Percentiles rank a stretch among this genome's conserved stretches.
phyloP scores from a whole-genome alignment of 23 tunicate genomes.

The Botrylloides violaceus region DNA sequence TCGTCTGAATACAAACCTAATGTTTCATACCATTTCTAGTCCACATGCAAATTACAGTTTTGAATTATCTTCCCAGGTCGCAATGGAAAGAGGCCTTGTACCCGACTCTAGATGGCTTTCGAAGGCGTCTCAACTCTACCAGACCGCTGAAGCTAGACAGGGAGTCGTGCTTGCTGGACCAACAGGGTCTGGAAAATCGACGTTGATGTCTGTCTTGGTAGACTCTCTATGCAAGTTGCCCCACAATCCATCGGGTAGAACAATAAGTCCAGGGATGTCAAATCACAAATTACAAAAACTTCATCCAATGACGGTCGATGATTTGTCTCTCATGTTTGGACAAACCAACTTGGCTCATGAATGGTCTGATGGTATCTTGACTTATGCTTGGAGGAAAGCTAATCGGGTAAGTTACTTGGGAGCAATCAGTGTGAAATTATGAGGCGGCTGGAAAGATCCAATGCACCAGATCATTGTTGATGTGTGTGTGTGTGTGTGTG shows the following conservation, averaged over 20 bases:
- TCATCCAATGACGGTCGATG: conserved; percentile 74
- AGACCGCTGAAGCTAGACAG: conserved; percentile 57
- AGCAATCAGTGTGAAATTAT: too few species aligned
- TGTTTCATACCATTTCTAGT: too few species aligned
- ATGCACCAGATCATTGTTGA: too few species aligned
- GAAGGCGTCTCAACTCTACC: conserved; percentile 67
- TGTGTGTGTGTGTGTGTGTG: too few species aligned
- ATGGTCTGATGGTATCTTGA: conserved; percentile 84
- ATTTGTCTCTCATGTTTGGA: conserved; percentile 64
- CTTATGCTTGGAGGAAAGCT: conserved; percentile 87
- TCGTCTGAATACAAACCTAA: too few species aligned
- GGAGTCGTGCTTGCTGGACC: conserved; percentile 79
- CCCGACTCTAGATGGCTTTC: conserved; percentile 49
- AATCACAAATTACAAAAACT: conserved; percentile 69
- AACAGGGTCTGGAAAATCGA: conserved; percentile 68
- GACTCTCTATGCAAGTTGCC: conserved; percentile 73
- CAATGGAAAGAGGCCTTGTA: conserved; percentile 58
- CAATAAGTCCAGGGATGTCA: conserved; percentile 71
- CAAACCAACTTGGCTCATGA: conserved; percentile 50
- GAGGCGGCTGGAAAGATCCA: too few species aligned
- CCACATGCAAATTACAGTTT: too few species aligned
- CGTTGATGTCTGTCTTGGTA: conserved; percentile 59
- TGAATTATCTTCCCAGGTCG: conserved; percentile 40
- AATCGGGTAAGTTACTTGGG: conserved; percentile 79
- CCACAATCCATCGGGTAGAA: conserved; percentile 69